A percentile compares a stretch with the other conserved stretches of the same genome.
These are phyloP conservation scores for Drosophila trapezifrons DNA, from an alignment of 1,140 invertebrate genomes.

Conservation along the genomic window DNA sequence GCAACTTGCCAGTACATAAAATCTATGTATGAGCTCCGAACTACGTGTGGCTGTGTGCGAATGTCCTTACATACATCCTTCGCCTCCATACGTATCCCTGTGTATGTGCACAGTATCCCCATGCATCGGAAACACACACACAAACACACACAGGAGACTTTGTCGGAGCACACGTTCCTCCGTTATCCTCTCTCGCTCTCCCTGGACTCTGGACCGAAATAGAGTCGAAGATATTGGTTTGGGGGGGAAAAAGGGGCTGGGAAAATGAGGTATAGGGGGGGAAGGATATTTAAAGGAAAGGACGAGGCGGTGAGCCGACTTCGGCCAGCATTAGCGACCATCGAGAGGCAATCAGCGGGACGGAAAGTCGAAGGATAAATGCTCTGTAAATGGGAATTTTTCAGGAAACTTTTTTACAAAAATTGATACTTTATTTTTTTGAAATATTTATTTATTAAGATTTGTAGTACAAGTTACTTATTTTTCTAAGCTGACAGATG, in stretches of 20 bases:
- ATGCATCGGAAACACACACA: slow-evolving; percentile 29
- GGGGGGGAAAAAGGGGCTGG: not conserved
- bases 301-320: slow-evolving; percentile 9
- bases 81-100: slow-evolving; percentile 7
- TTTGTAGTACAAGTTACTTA: too few relatives aligned
- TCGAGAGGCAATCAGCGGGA: not conserved
- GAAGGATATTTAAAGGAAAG: slow-evolving; percentile 3
- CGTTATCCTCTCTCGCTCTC: slow-evolving; percentile 1
- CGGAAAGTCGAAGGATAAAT: slow-evolving; percentile 3
- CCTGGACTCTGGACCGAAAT: slow-evolving; percentile 39
- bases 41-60: slow-evolving; percentile 21
- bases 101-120: slow-evolving; percentile 11
- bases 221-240: slow-evolving; percentile 32
- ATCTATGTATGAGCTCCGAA: slow-evolving; percentile 69
- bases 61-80: slow-evolving; percentile 22
- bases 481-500: too few relatives aligned
- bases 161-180: slow-evolving; percentile 39
- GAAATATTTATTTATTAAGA: too few relatives aligned
- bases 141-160: slow-evolving; percentile 32
- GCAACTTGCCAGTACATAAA: slow-evolving; percentile 80
- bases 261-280: not conserved
- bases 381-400: not conserved
- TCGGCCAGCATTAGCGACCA: slow-evolving; percentile 41
- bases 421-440: too few relatives aligned
- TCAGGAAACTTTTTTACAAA: too few relatives aligned